Evolutionary conservation across 1,140 invertebrate genomes (phyloP), one percentile per base, ranked within the genome.

Genomic region (Ceratina australensis): DNA sequence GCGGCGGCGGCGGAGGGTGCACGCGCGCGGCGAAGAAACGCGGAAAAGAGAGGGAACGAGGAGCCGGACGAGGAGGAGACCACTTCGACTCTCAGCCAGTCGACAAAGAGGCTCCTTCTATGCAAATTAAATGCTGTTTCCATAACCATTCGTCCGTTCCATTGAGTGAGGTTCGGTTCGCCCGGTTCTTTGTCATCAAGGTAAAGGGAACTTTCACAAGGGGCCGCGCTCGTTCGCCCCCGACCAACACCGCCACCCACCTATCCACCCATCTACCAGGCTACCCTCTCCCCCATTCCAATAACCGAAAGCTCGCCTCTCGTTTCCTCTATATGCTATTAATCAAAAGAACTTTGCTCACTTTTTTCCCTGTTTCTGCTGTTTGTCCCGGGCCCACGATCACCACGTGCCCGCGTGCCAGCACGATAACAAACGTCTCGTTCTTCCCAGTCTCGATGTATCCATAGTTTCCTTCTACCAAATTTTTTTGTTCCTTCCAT

Each of bases 101-200:
- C 88, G 89, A 91, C 90, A 91, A 92, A 92, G 90, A 89, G 88
- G 82, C 90, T 92, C 91, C 91, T 91, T 92, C 91, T 92, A 92
- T 92, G 90, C 91, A 92, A 92, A 92, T 92, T 92, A 92, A 92
- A 92, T 92, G 91, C 91, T 92, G 91, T 92, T 92, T 91, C 91
- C 91, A 92, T 92, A 92, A 92, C 91, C 91, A 92, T 92, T 92
- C 90, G 91, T 91, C 91, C 91, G 90, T 92, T 91, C 91, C 89
- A 91, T 92, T 92, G 91, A 92, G 91, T 89, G 90, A 91, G 90
- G 87, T 88, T 90, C 87, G 88, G 88, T 86, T 87, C 87, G 80
- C 86, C 83, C 83, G 83, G 87, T 89, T 91, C 90, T 92, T 91
- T 92, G 89, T 91, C 91, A 91, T 91, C 90, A 90, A 91, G 90